phyloP scores from a whole-genome alignment of 1,140 invertebrate species.

The Halyomorpha halys region DNA sequence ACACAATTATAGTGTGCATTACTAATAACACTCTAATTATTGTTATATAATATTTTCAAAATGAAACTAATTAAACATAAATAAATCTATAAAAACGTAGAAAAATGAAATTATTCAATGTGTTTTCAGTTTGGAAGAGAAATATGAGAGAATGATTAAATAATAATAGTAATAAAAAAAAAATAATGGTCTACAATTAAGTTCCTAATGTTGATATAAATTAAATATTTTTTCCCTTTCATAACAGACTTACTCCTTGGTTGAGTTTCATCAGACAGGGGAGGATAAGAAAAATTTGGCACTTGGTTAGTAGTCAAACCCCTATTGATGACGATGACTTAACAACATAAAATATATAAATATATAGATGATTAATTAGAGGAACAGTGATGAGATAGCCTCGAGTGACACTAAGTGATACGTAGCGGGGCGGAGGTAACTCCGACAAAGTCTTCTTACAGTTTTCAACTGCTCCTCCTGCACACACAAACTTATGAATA shows the following conservation, averaged over 20 bases:
- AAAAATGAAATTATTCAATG: constrained; percentile 3
- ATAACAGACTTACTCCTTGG: constrained; percentile 11
- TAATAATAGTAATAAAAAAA: neutral
- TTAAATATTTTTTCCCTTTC: neutral
- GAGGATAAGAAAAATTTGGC: constrained; percentile 6
- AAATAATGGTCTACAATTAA: constrained; percentile 5
- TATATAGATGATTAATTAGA: constrained; percentile 3
- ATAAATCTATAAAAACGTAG: constrained; percentile 1
- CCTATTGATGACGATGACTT: constrained; percentile 12
- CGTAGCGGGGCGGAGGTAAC: neutral
- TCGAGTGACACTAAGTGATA: neutral
- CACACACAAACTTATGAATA: neutral
- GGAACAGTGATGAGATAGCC: constrained; percentile 13
- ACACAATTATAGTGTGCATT: constrained; percentile 17
- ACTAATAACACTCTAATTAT: constrained; percentile 9
- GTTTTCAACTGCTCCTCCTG: neutral
- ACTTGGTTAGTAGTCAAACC: constrained; percentile 15
- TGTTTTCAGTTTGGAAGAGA: constrained; percentile 6
- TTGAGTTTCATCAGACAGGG: constrained; percentile 9
- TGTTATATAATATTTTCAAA: constrained; percentile 5
- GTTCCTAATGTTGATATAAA: neutral
- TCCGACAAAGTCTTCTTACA: neutral
- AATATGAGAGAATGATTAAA: neutral
- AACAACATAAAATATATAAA: constrained; percentile 4
- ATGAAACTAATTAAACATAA: constrained; percentile 5